Percentiles rank a stretch among this genome's conserved stretches.
phyloP scores from a whole-genome alignment of 2,888 invertebrate species.

The Sepioteuthis lessoniana region DNA sequence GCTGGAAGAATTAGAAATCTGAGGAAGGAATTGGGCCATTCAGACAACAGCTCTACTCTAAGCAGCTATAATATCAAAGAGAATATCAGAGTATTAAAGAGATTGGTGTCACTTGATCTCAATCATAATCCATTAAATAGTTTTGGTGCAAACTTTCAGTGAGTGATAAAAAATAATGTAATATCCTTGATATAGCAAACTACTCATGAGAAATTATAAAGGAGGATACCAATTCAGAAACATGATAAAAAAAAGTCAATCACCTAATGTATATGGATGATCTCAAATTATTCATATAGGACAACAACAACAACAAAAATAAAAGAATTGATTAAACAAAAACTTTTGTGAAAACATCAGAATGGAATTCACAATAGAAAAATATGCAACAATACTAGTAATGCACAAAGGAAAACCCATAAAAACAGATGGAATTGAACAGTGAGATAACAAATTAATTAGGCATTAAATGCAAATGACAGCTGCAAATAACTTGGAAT shows the following conservation, averaged over 20 bases:
- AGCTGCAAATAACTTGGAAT: background rate
- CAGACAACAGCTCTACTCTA: too few relatives aligned
- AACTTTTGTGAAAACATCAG: background rate
- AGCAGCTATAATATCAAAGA: too few relatives aligned
- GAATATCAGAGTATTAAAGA: too few relatives aligned
- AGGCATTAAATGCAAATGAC: background rate
- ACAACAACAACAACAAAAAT: background rate
- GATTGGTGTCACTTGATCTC: too few relatives aligned
- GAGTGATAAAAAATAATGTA: too few relatives aligned
- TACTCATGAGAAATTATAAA: too few relatives aligned
- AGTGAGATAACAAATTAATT: background rate
- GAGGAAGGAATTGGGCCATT: too few relatives aligned
- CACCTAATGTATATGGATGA: background rate
- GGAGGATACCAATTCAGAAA: background rate
- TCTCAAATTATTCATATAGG: background rate
- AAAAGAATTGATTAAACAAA: background rate
- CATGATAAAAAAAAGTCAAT: background rate
- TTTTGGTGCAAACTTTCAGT: too few relatives aligned
- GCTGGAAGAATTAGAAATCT: too few relatives aligned
- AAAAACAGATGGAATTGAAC: slow-evolving; percentile 36
- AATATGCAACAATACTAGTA: background rate
- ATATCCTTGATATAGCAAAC: too few relatives aligned
- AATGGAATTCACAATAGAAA: background rate
- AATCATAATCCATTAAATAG: too few relatives aligned
- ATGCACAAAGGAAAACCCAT: background rate